These are phyloP conservation scores for Hemicentrotus pulcherrimus DNA, from an alignment of 35 echinoderm and acorn worm genomes.

Conservation along the genomic window DNA sequence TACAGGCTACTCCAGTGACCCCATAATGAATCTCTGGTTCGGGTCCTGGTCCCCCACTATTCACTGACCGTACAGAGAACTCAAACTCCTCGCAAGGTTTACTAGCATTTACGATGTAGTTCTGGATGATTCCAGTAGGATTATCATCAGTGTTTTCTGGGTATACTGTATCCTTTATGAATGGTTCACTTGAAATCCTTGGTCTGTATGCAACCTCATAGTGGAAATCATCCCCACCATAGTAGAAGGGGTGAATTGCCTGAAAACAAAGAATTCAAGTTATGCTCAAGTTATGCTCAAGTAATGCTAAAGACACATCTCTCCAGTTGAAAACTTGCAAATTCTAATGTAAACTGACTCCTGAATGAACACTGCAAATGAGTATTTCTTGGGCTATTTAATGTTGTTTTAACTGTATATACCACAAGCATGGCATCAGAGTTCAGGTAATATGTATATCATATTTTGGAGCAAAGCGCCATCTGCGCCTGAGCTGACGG, in stretches of 20 bases:
- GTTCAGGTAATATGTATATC: too few species aligned
- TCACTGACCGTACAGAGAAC: constrained; percentile 35
- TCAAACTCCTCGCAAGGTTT: constrained; percentile 42
- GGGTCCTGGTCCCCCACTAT: neutral
- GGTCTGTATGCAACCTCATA: constrained; percentile 60
- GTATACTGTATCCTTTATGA: neutral
- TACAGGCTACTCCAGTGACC: constrained; percentile 37
- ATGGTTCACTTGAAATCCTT: constrained; percentile 37
- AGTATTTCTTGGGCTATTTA: too few species aligned
- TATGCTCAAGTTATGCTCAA: too few species aligned
- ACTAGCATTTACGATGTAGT: constrained; percentile 4
- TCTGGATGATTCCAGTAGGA: neutral
- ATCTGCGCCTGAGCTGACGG: too few species aligned
- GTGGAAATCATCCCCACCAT: constrained; percentile 70
- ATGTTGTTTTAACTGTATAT: too few species aligned
- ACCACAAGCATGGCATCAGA: too few species aligned
- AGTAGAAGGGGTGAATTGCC: constrained; percentile 68
- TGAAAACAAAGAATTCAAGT: neutral
- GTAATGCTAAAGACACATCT: too few species aligned
- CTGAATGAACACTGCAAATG: too few species aligned
- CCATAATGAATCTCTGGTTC: constrained; percentile 39
- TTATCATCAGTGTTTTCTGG: neutral
- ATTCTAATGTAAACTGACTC: too few species aligned
- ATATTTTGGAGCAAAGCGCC: too few species aligned
- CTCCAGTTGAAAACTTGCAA: too few species aligned